Base-by-base conservation (phyloP, 1,140 invertebrate species). In the Hyles euphorbiae region DNA sequence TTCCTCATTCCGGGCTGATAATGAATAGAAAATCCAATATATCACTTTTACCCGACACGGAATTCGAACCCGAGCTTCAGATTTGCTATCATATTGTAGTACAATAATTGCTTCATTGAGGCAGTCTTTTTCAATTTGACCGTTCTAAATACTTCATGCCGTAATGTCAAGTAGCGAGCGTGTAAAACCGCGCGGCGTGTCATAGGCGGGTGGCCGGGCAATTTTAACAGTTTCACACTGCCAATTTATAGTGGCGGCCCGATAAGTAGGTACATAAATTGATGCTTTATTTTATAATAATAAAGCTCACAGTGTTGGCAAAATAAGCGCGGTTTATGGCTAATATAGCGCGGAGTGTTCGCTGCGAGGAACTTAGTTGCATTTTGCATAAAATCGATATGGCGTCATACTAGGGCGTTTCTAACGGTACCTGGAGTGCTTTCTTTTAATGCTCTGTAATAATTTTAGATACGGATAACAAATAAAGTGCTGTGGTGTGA, bases 371-470 rank as follows among this genome's bases (percentile, higher is more conserved):
- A 78, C 72, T 78, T 71, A 72, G 71, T 81, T 83, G 81, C 70
- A 79, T 81, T 81, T 82, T 82, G 36, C 77, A 83, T 85, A 78
- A 85, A 83, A 81, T 83, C 74, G 74, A 74, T 76, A 67, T 55
- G 53, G 44, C 56, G 47, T 53, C 60, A 58, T 58, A 40, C 12
- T 5, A 40, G 36, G 36, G 36, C 36, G 36, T 40, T 40, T 40
- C 22, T 22, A 22, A 40, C 5, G 8, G 36, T 40, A 40, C 2
- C 36, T 40, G 8, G 4, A 8, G 8, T 5, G 36, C 36, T 40
- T 40, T 40, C 36, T 40, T 40, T 40, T 40, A 40, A 40, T 40
- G 36, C 36, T 1, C 36, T 40, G 36, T 5, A 40, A 40, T 40
- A 5, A 40, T 5, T 40, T 40, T 3, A 40, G 2, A 8, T 40